phyloP scores from a whole-genome alignment of 2,113 vertebrate species.

The Motacilla alba region DNA sequence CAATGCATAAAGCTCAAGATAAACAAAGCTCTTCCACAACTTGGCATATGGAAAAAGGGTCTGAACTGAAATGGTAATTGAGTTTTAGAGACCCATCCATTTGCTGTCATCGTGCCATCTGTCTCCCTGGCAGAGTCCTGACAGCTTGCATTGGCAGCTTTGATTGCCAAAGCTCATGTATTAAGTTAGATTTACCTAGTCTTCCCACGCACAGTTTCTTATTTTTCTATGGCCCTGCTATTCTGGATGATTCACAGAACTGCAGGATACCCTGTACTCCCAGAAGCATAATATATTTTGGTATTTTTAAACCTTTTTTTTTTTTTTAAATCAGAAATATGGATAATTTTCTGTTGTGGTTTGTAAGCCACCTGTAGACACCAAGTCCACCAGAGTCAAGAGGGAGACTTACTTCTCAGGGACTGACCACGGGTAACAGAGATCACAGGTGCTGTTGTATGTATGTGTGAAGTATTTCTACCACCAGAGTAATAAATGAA shows the following conservation, averaged over 20 bases:
- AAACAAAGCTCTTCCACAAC: constrained; percentile 47
- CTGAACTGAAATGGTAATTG: constrained; percentile 52
- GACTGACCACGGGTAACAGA: background rate
- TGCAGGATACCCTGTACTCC: background rate
- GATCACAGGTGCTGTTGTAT: background rate
- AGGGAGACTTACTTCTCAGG: background rate
- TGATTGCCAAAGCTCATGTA: constrained; percentile 28
- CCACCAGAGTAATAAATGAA: background rate
- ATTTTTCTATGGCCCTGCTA: background rate
- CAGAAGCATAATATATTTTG: background rate
- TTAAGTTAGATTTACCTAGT: constrained; percentile 42
- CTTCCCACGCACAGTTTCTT: constrained; percentile 9
- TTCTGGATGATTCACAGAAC: constrained; percentile 13
- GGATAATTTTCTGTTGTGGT: background rate
- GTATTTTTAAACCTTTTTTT: background rate
- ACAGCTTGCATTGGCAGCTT: constrained; percentile 43
- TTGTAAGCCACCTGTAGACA: background rate
- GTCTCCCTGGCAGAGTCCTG: constrained; percentile 45
- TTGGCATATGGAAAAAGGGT: constrained; percentile 15
- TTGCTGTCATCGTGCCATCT: constrained; percentile 58
- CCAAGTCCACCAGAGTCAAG: background rate
- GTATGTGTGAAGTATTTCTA: background rate
- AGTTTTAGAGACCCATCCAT: constrained; percentile 57
- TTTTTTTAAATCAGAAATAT: background rate
- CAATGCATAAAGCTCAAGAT: constrained; percentile 33